Base-by-base conservation (phyloP, 2,888 invertebrate species). In the Macroteleia sp. region DNA sequence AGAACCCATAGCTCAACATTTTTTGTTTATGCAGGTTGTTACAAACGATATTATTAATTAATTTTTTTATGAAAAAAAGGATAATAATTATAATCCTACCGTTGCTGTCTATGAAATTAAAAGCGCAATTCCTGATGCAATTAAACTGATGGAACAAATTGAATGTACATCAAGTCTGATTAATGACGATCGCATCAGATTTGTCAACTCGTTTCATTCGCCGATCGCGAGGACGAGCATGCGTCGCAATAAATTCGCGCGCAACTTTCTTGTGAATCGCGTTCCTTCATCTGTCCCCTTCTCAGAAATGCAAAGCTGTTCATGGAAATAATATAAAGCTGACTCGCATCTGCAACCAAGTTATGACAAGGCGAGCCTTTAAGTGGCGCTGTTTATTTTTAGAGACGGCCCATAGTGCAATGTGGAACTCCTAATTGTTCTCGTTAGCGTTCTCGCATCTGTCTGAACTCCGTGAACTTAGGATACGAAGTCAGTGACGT, bases 361-460 rank as follows among this genome's bases (percentile, higher is more conserved):
- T 86, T 86, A 86, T 85, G 86, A 86, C 85, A 73, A 71, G 78
- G 67, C 77, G 77, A 71, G 77, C 77, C 82, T 85, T 89, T 86
- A 90, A 89, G 89, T 89, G 88, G 87, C 79, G 84, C 86, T 85
- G 87, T 87, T 89, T 90, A 90, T 90, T 90, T 90, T 90, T 90
- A 90, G 90, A 89, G 84, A 77, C 84, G 82, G 81, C 84, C 84
- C 83, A 85, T 83, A 84, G 87, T 85, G 87, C 86, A 89, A 89
- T 89, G 88, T 89, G 88, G 88, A 89, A 88, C 89, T 89, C 87
- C 85, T 90, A 90, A 90, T 90, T 90, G 90, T 90, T 90, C 90
- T 90, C 86, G 90, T 90, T 90, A 90, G 86, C 88, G 86, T 83
- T 87, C 86, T 87, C 86, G 88, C 90, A 90, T 90, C 90, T 90